Evolutionary conservation across 1,140 invertebrate genomes (phyloP).

Genomic region (Caerostris darwini): DNA sequence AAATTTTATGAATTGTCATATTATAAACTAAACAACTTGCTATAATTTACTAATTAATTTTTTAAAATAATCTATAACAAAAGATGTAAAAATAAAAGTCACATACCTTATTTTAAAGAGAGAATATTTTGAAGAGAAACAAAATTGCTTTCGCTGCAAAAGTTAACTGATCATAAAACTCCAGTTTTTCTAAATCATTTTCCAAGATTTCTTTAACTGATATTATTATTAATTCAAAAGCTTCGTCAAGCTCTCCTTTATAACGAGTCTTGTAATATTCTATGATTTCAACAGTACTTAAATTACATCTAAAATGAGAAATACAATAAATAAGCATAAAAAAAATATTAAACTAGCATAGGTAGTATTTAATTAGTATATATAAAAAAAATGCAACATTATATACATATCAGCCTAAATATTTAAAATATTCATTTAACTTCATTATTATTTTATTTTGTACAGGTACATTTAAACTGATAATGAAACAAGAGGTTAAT

Average conservation of each 20-base stretch:
- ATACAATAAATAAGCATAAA: neutral
- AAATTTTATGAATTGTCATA: neutral
- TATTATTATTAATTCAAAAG: slow-evolving; percentile 49
- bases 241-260: slow-evolving; percentile 60
- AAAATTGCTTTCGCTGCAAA: slow-evolving; percentile 15
- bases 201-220: slow-evolving; percentile 22
- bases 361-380: too few relatives aligned
- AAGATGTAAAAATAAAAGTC: neutral
- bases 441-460: too few relatives aligned
- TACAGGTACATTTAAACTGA: too few relatives aligned
- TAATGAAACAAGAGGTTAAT: too few relatives aligned
- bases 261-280: slow-evolving; percentile 13
- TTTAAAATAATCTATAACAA: too few relatives aligned
- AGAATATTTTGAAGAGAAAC: slow-evolving; percentile 37
- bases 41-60: neutral
- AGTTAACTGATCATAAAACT: slow-evolving; percentile 26
- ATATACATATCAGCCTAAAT: too few relatives aligned
- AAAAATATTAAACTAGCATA: neutral
- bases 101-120: neutral
- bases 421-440: too few relatives aligned
- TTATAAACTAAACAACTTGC: neutral
- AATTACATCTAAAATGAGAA: slow-evolving; percentile 43
- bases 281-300: slow-evolving; percentile 29
- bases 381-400: too few relatives aligned
- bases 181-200: neutral